Base-by-base conservation (phyloP, 2,113 vertebrate species). In the Pseudorhombus dupliciocellatus region DNA sequence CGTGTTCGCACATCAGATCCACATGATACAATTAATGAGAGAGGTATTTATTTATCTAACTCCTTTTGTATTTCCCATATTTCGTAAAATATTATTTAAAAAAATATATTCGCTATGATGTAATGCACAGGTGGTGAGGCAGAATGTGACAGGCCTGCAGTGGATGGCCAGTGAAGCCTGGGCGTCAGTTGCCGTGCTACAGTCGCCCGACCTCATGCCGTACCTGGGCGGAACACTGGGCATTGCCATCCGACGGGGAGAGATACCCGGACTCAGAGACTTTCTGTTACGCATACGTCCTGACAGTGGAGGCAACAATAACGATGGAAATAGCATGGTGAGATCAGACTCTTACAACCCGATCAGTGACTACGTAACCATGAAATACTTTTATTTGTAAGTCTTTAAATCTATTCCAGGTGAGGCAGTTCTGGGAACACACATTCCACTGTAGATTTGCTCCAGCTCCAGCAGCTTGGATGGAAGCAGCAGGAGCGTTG, bases 141-240 rank as follows among this genome's bases (percentile, higher is more conserved):
- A 90, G 48, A 91, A 92, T 63, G 68, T 93, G 5, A 92, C 80
- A 34, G 88, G 85, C 9, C 75, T 81, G 20, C 92, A 93, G 75
- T 94, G 93, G 93, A 90, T 89, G 11, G 81, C 84, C 14, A 88
- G 88, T 80, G 88, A 90, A 84, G 66, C 77, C 11, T 90, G 82
- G 88, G 59, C 78, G 48, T 5, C 73, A 63, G 70, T 75, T 26
- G 1, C 40, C 57, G 77, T 76, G 26, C 68, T 90, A 1, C 80
- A 88, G 5, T 79, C 68, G 0, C 75, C 77, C 0, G 37, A 21
- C 1, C 7, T 90, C 16, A 85, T 87, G 75, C 80, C 86, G 0
- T 87, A 84, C 68, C 50, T 90, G 40, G 55, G 40, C 2, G 86
- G 86, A 5, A 90, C 86, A 14, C 51, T 90, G 57, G 82, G 86